Conservation (phyloP, 2,113 vertebrate species). For the Sinocyclocheilus rhinocerous region DNA sequence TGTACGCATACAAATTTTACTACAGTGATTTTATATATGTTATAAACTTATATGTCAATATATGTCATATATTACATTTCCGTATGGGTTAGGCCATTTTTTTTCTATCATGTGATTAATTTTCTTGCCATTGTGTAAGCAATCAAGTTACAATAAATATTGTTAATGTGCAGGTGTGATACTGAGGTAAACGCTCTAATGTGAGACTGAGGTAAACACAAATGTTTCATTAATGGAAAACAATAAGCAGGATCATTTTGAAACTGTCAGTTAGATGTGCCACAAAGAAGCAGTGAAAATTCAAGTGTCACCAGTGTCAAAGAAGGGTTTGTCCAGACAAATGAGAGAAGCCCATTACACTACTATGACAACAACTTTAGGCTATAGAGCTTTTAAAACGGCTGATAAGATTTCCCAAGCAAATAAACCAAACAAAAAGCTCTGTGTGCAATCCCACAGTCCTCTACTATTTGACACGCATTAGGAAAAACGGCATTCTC, state of each 20-base stretch:
- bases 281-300: slow-evolving; percentile 13
- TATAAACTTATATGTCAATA: too few relatives aligned
- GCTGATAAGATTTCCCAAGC: slow-evolving; percentile 36
- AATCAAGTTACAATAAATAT: neutral
- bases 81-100: neutral
- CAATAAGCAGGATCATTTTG: neutral
- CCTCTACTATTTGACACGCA: neutral
- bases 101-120: neutral
- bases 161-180: neutral
- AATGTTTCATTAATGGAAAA: neutral
- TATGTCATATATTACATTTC: too few relatives aligned
- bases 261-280: slow-evolving; percentile 21
- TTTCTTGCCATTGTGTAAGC: neutral
- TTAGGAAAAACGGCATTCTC: neutral
- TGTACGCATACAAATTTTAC: too few relatives aligned
- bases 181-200: neutral
- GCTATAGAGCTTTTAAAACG: slow-evolving; percentile 34
- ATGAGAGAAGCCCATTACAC: slow-evolving; percentile 2
- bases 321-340: slow-evolving; percentile 5
- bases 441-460: slow-evolving; percentile 27
- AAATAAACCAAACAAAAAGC: slow-evolving; percentile 39
- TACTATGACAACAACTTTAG: slow-evolving; percentile 45
- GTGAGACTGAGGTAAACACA: neutral
- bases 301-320: neutral
- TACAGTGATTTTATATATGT: too few relatives aligned